A percentile compares a stretch with the other conserved stretches of the same genome.
Conservation (phyloP, 2,888 invertebrate genomes). For the Heteropelma amictum region DNA sequence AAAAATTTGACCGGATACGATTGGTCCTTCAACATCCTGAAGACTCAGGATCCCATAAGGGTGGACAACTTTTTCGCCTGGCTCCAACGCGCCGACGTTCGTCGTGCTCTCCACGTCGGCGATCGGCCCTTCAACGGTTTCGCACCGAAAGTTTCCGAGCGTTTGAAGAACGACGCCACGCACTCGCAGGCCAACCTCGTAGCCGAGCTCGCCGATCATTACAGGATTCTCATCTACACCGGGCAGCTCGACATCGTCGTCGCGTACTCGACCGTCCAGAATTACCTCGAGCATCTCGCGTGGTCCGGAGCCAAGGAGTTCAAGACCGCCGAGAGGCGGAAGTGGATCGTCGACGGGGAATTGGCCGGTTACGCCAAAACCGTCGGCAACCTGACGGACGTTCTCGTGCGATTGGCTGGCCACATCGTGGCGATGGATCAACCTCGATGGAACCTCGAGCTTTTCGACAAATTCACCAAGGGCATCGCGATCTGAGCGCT, state of each 20-base stretch:
- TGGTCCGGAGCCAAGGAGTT: constrained; percentile 78
- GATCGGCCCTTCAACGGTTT: constrained; percentile 85
- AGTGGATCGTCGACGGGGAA: constrained; percentile 76
- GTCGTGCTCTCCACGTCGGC: constrained; percentile 91
- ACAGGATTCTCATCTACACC: constrained; percentile 89
- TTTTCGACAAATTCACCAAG: constrained; percentile 74
- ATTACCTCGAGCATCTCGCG: constrained; percentile 82
- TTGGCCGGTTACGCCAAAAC: constrained; percentile 77
- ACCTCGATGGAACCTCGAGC: constrained; percentile 78
- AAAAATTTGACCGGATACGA: constrained; percentile 87
- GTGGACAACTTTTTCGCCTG: constrained; percentile 81
- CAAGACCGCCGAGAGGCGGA: constrained; percentile 71
- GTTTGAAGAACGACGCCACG: constrained; percentile 88
- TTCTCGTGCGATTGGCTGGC: constrained; percentile 78
- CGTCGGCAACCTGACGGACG: constrained; percentile 74
- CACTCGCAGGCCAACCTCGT: constrained; percentile 88
- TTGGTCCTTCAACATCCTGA: constrained; percentile 86
- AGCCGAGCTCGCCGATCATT: constrained; percentile 83
- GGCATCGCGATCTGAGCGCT: neutral
- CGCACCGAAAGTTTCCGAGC: constrained; percentile 82
- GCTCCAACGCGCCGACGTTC: constrained; percentile 82
- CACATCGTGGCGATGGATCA: constrained; percentile 79
- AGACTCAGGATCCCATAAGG: constrained; percentile 80
- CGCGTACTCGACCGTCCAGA: constrained; percentile 90
- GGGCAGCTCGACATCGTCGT: constrained; percentile 96